Evolutionary conservation across 2,113 vertebrate genomes (phyloP).

Genomic region (Rhombomys opimus): DNA sequence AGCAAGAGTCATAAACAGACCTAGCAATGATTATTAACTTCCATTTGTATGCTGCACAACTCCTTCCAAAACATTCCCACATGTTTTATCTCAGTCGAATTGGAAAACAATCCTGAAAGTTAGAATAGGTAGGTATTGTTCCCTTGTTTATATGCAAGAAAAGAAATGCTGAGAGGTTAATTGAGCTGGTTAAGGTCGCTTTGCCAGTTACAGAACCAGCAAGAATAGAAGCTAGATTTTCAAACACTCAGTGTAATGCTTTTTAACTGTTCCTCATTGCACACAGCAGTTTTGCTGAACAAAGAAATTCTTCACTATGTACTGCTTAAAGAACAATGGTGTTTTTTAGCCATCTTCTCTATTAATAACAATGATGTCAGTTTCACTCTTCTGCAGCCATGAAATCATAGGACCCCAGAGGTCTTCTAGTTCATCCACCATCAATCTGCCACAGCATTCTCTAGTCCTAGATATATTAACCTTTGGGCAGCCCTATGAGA

Average conservation of each 20-base stretch:
- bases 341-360: constrained; percentile 45
- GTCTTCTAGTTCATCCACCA: constrained; percentile 41
- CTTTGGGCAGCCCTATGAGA: constrained; percentile 51
- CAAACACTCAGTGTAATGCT: constrained; percentile 37
- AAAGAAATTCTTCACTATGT: constrained; percentile 64
- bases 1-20: constrained; percentile 72
- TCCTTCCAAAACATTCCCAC: constrained; percentile 49
- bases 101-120: constrained; percentile 73
- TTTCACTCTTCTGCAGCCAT: constrained; percentile 39
- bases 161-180: constrained; percentile 72
- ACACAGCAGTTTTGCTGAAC: constrained; percentile 64
- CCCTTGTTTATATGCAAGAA: constrained; percentile 70
- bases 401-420: constrained; percentile 59
- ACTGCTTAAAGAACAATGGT: constrained; percentile 25
- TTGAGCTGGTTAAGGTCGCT: constrained; percentile 69
- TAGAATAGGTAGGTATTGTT: constrained; percentile 73
- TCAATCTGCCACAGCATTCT: constrained; percentile 12
- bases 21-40: constrained; percentile 74
- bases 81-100: constrained; percentile 64
- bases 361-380: constrained; percentile 65
- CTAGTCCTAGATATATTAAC: constrained; percentile 38
- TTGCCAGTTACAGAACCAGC: constrained; percentile 69
- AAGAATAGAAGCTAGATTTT: constrained; percentile 55
- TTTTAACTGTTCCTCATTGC: constrained; percentile 49
- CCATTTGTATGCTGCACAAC: constrained; percentile 67